These are phyloP conservation scores for Parus major DNA, from an alignment of 2,113 vertebrate species.

Conservation along the genomic window DNA sequence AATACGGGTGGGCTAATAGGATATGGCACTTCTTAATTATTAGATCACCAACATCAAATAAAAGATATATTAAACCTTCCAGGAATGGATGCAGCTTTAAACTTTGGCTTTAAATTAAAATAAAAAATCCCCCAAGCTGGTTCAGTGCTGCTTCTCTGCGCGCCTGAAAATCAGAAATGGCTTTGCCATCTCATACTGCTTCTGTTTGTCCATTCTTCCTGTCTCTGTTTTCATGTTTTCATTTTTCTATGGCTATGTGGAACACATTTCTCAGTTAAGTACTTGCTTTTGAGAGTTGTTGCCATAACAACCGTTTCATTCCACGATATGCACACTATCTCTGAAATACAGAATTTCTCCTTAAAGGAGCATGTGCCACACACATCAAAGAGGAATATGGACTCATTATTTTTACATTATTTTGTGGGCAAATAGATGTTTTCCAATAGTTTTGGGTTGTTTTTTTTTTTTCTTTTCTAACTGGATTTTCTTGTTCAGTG, in stretches of 20 bases:
- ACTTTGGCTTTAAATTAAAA: constrained; percentile 25
- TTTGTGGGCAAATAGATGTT: constrained; percentile 83
- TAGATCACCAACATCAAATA: background rate
- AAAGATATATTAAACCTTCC: constrained; percentile 10
- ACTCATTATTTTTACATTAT: constrained; percentile 86
- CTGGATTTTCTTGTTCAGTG: constrained; percentile 79
- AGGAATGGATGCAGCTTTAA: constrained; percentile 1
- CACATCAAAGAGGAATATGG: constrained; percentile 81
- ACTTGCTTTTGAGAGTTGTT: constrained; percentile 86
- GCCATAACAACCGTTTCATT: constrained; percentile 85
- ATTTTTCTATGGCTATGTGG: constrained; percentile 81
- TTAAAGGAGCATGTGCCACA: constrained; percentile 80
- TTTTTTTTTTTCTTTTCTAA: constrained; percentile 64
- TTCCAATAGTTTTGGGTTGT: constrained; percentile 65
- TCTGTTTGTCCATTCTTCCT: constrained; percentile 77
- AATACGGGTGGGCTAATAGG: background rate
- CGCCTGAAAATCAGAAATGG: constrained; percentile 26
- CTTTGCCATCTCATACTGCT: constrained; percentile 68
- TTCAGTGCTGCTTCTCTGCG: background rate
- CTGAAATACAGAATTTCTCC: constrained; percentile 83
- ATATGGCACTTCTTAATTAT: constrained; percentile 1
- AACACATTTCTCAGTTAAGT: constrained; percentile 84
- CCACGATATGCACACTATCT: constrained; percentile 82
- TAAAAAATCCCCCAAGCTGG: background rate
- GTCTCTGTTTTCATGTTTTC: constrained; percentile 85